Percentiles rank a stretch among this genome's conserved stretches.
phyloP scores from a whole-genome alignment of 2,888 invertebrate genomes.

The Pterostichus niger region DNA sequence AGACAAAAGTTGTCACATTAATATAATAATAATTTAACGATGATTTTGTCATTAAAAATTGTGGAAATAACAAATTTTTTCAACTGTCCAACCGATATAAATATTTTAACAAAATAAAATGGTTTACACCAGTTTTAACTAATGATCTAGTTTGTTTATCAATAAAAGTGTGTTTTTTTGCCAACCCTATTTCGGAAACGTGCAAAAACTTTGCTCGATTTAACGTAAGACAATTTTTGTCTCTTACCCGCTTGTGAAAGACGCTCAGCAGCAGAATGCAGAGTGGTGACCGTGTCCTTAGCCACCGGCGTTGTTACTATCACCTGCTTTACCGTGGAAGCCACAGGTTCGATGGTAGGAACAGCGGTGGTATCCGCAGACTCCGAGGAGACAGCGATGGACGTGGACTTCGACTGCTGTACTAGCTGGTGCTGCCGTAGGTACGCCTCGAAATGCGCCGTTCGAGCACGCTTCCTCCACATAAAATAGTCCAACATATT shows the following conservation, averaged over 20 bases:
- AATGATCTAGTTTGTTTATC: too few species aligned
- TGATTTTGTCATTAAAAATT: too few species aligned
- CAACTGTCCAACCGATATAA: too few species aligned
- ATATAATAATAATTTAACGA: too few species aligned
- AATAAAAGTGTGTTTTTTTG: too few species aligned
- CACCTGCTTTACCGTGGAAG: too few species aligned
- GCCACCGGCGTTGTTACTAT: not conserved
- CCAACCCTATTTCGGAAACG: too few species aligned
- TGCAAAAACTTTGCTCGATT: too few species aligned
- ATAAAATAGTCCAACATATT: slow-evolving; percentile 93
- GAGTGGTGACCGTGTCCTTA: not conserved
- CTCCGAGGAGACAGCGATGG: not conserved
- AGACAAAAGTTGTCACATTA: too few species aligned
- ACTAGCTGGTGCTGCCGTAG: slow-evolving; percentile 86
- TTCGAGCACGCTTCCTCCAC: slow-evolving; percentile 90
- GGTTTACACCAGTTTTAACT: too few species aligned
- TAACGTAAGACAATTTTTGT: not conserved
- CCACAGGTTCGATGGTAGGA: not conserved
- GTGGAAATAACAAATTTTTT: too few species aligned
- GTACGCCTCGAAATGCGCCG: slow-evolving; percentile 86
- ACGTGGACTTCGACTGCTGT: not conserved
- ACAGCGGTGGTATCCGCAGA: not conserved
- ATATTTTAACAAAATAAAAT: too few species aligned
- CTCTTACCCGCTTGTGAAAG: slow-evolving; percentile 8
- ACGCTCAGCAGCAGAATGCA: not conserved